Evolutionary conservation across 1,140 invertebrate species (phyloP), one percentile per base, ranked within the genome.

Genomic region (Kradibia gibbosae): DNA sequence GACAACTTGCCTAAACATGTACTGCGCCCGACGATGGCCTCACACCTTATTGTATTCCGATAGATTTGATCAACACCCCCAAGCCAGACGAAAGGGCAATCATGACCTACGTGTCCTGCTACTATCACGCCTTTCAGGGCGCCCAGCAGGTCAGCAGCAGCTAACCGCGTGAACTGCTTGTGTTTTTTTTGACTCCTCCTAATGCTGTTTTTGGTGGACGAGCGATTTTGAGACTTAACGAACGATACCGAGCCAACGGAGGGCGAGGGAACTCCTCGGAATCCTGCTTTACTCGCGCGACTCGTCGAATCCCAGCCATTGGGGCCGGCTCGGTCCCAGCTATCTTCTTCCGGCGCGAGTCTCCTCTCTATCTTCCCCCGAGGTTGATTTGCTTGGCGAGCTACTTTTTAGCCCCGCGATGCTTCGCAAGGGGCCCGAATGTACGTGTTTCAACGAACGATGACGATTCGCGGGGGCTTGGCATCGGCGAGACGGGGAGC

Each of bases 21-120:
- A n/a, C n/a, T n/a, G n/a, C n/a, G n/a, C n/a, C 45, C 48, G 53
- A 8, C 34, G 11, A 72, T 53, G 28, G 15, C 45, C 28, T 45
- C 55, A 22, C 73, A 82, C 75, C 36, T 71, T 65, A 50, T 72
- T 77, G 11, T 72, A 73, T 73, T 77, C 39, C 76, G 28, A 84
- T 95, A 98, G 97, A 98, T 96, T 94, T 98, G 94, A 98, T 98
- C 94, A 98, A 98, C 94, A 98, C 96, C 87, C 96, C 97, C 87
- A 98, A 98, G 93, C 98, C 98, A 89, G 98, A 99, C 93, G 98
- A 99, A 94, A 95, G 97, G 92, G 97, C 97, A 90, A 97, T 98
- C 91, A 98, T 99, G 97, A 99, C 98, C 89, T 99, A 99, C 92
- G 97, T 99, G 91, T 98, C 97, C 91, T 99, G 98, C 94, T 99